Evolutionary conservation across 2,888 invertebrate genomes (phyloP).

Genomic region (Cephus spinipes): DNA sequence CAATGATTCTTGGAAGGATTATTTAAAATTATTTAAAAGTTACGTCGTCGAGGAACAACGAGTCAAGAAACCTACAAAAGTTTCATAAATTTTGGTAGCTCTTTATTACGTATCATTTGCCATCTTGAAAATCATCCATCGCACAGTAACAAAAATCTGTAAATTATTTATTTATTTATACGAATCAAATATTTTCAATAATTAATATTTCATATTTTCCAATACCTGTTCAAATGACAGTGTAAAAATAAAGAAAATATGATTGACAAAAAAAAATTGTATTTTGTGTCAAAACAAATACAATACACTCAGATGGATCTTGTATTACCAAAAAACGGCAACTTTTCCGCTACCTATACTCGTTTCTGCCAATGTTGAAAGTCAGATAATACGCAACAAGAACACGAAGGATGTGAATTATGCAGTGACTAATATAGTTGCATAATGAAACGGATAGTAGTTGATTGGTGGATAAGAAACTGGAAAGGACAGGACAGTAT

Average conservation of each 20-base stretch:
- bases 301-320: background rate
- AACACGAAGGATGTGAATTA: background rate
- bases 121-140: background rate
- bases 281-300: background rate
- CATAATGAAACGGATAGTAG: background rate
- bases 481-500: background rate
- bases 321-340: background rate
- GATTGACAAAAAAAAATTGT: background rate
- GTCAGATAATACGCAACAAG: background rate
- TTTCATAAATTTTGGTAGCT: background rate
- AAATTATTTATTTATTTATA: background rate
- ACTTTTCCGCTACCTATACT: background rate
- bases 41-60: slow-evolving; percentile 44
- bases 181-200: background rate
- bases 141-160: background rate
- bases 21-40: slow-evolving; percentile 45
- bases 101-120: background rate
- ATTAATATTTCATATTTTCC: background rate
- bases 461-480: background rate
- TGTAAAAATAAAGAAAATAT: background rate
- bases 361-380: background rate
- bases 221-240: background rate
- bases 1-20: slow-evolving; percentile 49
- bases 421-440: background rate
- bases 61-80: background rate